Conservation (phyloP, 2,797 vertebrate genomes). For the Rhinatrema bivittatum region DNA sequence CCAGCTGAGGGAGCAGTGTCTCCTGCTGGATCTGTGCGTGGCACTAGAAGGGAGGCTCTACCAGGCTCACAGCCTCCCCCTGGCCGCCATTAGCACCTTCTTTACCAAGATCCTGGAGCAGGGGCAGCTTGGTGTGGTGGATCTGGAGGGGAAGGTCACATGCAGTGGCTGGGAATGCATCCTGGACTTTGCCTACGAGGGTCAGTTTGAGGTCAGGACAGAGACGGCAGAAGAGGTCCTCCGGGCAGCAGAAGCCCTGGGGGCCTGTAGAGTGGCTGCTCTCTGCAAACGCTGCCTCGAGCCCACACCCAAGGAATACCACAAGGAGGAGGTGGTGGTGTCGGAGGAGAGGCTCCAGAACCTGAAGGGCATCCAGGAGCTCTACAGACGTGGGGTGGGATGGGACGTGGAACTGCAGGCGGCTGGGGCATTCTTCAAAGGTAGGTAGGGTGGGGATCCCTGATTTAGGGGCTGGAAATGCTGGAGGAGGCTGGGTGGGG, state of each 20-base stretch:
- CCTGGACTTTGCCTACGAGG: conserved; percentile 45
- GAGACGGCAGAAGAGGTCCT: conserved; percentile 12
- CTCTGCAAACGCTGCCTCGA: no score
- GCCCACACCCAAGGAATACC: not conserved
- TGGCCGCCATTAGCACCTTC: conserved; percentile 42
- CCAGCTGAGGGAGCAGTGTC: conserved; percentile 28
- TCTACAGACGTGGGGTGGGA: conserved; percentile 38
- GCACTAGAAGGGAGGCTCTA: conserved; percentile 12
- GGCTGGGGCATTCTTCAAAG: conserved; percentile 20
- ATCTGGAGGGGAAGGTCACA: conserved; percentile 1
- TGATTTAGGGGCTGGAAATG: not conserved
- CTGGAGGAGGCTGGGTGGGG: no score
- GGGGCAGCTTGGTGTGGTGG: not conserved
- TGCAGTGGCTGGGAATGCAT: conserved; percentile 35
- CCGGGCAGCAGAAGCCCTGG: conserved; percentile 26
- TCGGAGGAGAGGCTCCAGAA: conserved; percentile 29
- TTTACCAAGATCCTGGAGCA: conserved; percentile 23
- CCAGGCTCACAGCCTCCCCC: conserved; percentile 32
- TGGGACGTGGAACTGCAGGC: conserved; percentile 46
- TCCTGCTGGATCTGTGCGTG: conserved; percentile 44
- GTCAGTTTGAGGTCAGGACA: conserved; percentile 4
- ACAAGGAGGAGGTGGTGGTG: not conserved
- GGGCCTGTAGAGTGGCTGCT: conserved; percentile 30
- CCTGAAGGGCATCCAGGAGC: conserved; percentile 25
- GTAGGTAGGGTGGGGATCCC: not conserved